Base-by-base conservation (phyloP, 2,797 vertebrate genomes). In the Amphiprion clarkii region DNA sequence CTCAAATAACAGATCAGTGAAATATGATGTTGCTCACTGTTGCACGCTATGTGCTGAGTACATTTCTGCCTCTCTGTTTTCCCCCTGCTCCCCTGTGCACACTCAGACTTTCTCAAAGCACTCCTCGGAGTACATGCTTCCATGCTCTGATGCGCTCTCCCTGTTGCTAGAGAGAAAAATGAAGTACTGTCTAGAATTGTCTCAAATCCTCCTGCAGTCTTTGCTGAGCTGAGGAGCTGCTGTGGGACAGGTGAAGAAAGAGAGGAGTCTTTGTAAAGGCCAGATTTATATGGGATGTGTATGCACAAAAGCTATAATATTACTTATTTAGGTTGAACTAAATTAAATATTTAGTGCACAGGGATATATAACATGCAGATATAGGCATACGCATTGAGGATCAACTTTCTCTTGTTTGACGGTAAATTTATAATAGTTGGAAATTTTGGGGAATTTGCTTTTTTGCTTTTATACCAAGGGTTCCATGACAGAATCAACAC, bases 21-120 rank as follows among this genome's bases (percentile, higher is more conserved):
- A 62, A 71, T 39, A 74, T 66, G 31, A 68, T 60, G 71, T 68
- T 74, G 71, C 57, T 76, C 67, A 44, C 56, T 73, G 78, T 87
- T 81, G 81, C 81, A 64, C 68, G 40, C 55, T 52, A 14, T 54
- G 63, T 23, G 40, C 44, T 6, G 53, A 81, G 25, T 31, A 36
- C 61, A 68, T 58, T 54, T 75, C 67, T 66, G 36, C 39, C 44
- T 60, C 29, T 61, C 58, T 10, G 58, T 36, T 72, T 70, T 65
- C 61, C 27, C 40, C 64, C 3, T 46, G 53, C 70, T 75, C 70
- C 66, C 61, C 27, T 31, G 60, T 60, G 65, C 53, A 59, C 4
- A 57, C 44, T 67, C 53, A 59, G 5, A 57, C 44, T 67, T 72
- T 67, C 76, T 73, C 53, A 19, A 29, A 58, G 56, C 53, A 5